Base-by-base conservation (phyloP, 2,888 invertebrate species). In the Scaeva pyrastri region DNA sequence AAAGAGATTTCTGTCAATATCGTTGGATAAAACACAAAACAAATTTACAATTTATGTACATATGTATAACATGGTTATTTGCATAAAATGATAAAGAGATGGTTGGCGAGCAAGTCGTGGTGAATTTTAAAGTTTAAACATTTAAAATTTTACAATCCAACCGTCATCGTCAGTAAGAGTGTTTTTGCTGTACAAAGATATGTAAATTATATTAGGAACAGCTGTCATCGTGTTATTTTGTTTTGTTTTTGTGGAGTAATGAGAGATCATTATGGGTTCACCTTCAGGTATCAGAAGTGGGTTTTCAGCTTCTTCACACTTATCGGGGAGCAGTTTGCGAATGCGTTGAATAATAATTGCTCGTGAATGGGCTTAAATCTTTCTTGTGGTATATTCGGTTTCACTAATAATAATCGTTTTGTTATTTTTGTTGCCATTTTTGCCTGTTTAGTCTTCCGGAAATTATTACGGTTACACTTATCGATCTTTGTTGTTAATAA, bases 371-470 rank as follows among this genome's bases (percentile, higher is more conserved):
- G 36, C 43, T 36, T 14, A 75, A 26, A 16, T 48, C 21, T 19
- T 50, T 26, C 19, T 68, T 66, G 68, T 76, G 58, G 76, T 48
- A 36, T 48, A 66, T 66, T 48, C 31, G 64, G 64, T 66, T 66
- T 36, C 48, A 66, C 2, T 23, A 23, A 8, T 23, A 19, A 45
- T 56, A 1, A 19, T 66, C n/a, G 12, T 11, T 45, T 50, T 74
- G 26, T 56, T 55, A 14, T 39, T 36, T 39, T 45, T 21, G 31
- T 31, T 31, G 2, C 23, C 45, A 11, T 11, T 21, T 23, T 52
- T 23, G 23, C 8, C 31, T 5, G 31, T 64, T 55, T 19, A 31
- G 8, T 68, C 52, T 68, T 68, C 55, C 64, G 64, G 74, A 19
- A 23, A 68, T 39, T 39, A 39, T 52, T 68, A 50, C 6, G 39